phyloP scores from a whole-genome alignment of 2,113 vertebrate genomes.

The Trochalopteron elliotii region DNA sequence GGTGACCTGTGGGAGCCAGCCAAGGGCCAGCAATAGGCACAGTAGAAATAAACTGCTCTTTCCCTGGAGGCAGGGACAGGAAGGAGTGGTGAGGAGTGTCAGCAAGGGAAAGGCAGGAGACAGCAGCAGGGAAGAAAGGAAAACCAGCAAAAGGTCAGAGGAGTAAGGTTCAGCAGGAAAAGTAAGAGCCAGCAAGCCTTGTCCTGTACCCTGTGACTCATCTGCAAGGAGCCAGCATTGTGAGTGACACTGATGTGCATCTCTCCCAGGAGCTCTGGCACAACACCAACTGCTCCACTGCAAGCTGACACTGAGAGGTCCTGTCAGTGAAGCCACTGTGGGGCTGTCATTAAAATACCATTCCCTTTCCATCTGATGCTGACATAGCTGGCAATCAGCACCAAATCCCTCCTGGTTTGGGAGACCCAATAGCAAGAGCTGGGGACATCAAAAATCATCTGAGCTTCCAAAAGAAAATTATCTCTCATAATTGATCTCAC shows the following conservation, averaged over 20 bases:
- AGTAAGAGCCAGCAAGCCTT: neutral
- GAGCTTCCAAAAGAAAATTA: neutral
- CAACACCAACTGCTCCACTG: rapidly evolving
- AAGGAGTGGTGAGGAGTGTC: neutral
- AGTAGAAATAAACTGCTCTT: neutral
- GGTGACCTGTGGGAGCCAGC: neutral
- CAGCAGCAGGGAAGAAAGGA: neutral
- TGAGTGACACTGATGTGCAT: neutral
- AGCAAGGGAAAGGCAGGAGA: neutral
- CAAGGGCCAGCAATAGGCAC: neutral
- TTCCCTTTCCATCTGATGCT: neutral
- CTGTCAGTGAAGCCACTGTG: neutral
- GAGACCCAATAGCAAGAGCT: neutral
- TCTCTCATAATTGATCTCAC: neutral
- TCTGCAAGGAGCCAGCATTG: neutral
- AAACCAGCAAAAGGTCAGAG: neutral
- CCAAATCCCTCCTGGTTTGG: neutral
- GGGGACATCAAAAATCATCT: neutral
- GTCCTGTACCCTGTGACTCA: neutral
- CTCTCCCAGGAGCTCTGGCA: neutral
- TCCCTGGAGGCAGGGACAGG: neutral
- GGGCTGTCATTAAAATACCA: neutral
- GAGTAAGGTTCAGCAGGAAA: neutral
- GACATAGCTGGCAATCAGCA: neutral
- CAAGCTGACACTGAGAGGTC: neutral